These are phyloP conservation scores for Fabriciana adippe DNA, from an alignment of 2,888 invertebrate species.

Conservation along the genomic window DNA sequence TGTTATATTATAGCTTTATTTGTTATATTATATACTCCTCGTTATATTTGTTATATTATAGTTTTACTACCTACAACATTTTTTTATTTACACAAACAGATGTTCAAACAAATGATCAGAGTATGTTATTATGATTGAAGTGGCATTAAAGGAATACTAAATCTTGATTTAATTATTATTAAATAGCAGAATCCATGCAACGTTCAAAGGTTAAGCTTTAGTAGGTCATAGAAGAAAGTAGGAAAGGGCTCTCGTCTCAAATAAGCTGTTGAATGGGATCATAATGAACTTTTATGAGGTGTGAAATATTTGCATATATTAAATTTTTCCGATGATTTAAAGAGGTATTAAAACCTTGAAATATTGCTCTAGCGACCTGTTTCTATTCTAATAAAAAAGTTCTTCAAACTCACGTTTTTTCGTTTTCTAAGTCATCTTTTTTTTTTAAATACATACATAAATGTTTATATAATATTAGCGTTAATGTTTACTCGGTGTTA, in stretches of 20 bases:
- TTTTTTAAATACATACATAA: too few relatives aligned
- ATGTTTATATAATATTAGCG: too few relatives aligned
- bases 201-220: slow-evolving; percentile 44
- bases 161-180: background rate
- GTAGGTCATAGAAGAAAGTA: slow-evolving; percentile 48
- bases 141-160: too few relatives aligned
- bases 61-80: too few relatives aligned
- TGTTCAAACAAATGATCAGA: background rate
- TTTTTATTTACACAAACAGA: too few relatives aligned
- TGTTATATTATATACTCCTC: too few relatives aligned
- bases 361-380: slow-evolving; percentile 1
- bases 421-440: too few relatives aligned
- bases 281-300: slow-evolving; percentile 31
- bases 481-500: too few relatives aligned
- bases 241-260: slow-evolving; percentile 40
- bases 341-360: background rate
- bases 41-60: too few relatives aligned
- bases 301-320: slow-evolving; percentile 23
- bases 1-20: too few relatives aligned
- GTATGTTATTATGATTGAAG: background rate
- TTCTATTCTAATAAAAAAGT: background rate
- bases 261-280: slow-evolving; percentile 21
- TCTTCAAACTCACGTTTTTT: too few relatives aligned
- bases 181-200: slow-evolving; percentile 14
- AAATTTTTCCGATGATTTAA: background rate